Base-by-base conservation (phyloP, 1,140 invertebrate species). In the Macrotrachela quadricornifera region DNA sequence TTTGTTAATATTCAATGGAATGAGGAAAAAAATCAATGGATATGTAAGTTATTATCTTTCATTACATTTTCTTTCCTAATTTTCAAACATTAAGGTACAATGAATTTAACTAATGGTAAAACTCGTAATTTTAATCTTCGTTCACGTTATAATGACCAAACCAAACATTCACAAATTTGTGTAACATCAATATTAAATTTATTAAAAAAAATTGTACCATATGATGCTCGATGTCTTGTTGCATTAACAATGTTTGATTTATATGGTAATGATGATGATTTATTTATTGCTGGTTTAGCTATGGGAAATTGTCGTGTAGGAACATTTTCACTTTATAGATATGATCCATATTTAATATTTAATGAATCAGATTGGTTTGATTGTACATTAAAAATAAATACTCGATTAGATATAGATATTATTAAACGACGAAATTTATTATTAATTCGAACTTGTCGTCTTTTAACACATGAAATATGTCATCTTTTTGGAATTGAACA, bases 211-310 rank as follows among this genome's bases (percentile, higher is more conserved):
- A 50, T 52, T 0, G 61, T 62, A 38, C 64, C 64, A 16, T 18
- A 54, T 21, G 61, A 64, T 56, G 63, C 63, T 18, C 50, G 62
- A 1, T 64, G 63, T 50, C 45, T 65, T 52, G 63, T 66, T 44
- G 63, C 58, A n/a, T 57, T 65, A 17, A 66, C 64, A 15, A 59
- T 59, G 50, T 56, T 57, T 39, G 64, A 66, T 56, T 54, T 66
- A 13, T 66, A 62, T 53, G 58, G 59, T 38, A 63, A 63, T 37
- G 58, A 63, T 11, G 51, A 50, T 36, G 64, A 66, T 50, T 56
- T 66, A 9, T 66, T 66, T 60, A 63, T 66, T 9, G 63, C 64
- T 18, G 64, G 64, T 18, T 62, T 65, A 63, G 63, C 63, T 15
- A 57, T 60, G 43, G 64, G 64, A 3, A 59, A 60, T 46, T 50